Evolutionary conservation across 2,888 invertebrate genomes (phyloP), one percentile per base, ranked within the genome.

Genomic region (Trissolcus japonicus): DNA sequence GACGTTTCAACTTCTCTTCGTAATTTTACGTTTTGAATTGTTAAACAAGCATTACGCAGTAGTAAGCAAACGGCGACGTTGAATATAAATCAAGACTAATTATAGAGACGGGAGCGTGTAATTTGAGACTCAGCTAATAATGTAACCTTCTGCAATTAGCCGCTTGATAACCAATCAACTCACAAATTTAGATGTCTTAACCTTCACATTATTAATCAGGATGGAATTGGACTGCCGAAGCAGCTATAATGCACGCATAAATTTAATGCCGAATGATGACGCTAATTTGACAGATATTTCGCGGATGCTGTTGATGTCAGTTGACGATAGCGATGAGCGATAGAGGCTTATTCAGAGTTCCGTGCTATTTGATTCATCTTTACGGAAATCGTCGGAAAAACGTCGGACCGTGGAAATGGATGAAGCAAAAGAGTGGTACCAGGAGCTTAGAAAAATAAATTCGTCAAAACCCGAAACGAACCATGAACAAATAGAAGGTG

Each of bases 371-470:
- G 14, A 43, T 16, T 2, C 14, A 16, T 67, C 56, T 59, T 59
- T 59, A 63, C 68, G 59, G 61, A 74, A 67, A 41, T 51, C 1
- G 56, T 43, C 41, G 14, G 25, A 13, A 55, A 19, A 46, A 63
- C 60, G 40, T 6, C 57, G 16, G 21, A 51, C 55, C 59, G 63
- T 68, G 59, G 48, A 53, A 16, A 68, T 41, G 51, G 29, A 35
- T 41, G 14, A 59, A 53, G 53, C 29, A 54, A 46, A 59, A 54
- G 53, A 62, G 11, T 16, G 4, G n/a, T 21, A 25, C 25, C 25
- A 25, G 25, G 55, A 56, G 25, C 62, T 59, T 75, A 75, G 11
- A 68, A 75, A 75, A 75, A 75, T 68, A 68, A 75, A 59, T 68
- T 56, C 16, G 43, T 19, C 17, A 17, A n/a, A n/a, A 43, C 29